Base-by-base conservation (phyloP, 1,140 invertebrate genomes). In the Camponotus floridanus region DNA sequence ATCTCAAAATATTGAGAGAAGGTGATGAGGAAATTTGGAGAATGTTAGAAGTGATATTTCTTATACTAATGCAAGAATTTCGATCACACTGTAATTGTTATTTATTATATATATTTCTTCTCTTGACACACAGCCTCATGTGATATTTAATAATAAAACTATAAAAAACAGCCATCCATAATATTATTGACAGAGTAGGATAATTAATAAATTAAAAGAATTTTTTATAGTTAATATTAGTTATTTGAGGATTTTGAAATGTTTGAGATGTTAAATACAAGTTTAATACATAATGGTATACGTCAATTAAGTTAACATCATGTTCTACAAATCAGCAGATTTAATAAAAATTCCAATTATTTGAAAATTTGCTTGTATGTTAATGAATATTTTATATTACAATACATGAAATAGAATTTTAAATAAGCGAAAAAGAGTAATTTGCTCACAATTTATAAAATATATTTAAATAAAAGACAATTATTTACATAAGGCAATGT, bases 121-220 rank as follows among this genome's bases (percentile, higher is more conserved):
- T 65, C n/a, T 45, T 0, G 9, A 6, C 3, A 55, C 18, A 55
- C 18, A 36, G 15, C 15, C 5, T 1, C 18, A 4, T 26, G 13
- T 26, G 21, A 45, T 65, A 13, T 51, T 2, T 48, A 42, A 18
- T 62, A 48, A 18, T 51, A 18, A 1, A 51, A 18, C 3, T 15
- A 18, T 42, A 67, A 9, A 33, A 64, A n/a, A 59, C n/a, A 18
- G 18, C 7, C 21, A 9, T 31, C 7, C 2, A 18, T 15, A 31
- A 64, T 33, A 39, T n/a, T 65, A 8, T 45, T 42, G 18, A 42
- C 15, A 45, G 45, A 68, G 1, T 26, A 42, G 21, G 2, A 6
- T 3, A n/a, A 48, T 48, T 48, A 78, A 67, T 78, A 21, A 48
- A 6, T 13, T 78, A 65, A 33, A 26, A 76, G 42, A 18, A 59